Evolutionary conservation across 2,888 invertebrate species (phyloP).

Genomic region (Agriopis leucophaearia): DNA sequence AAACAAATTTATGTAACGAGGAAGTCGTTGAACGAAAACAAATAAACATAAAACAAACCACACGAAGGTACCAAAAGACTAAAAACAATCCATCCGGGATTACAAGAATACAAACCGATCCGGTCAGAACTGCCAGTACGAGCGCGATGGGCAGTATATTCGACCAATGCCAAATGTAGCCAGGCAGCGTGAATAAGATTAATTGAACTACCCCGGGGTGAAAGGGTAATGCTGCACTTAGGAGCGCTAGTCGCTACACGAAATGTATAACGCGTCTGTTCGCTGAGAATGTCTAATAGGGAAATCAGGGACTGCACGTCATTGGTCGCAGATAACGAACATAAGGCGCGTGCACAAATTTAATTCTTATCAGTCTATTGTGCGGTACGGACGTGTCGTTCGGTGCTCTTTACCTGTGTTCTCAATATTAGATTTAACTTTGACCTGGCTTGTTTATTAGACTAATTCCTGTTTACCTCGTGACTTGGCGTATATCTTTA

Average conservation of each 20-base stretch:
- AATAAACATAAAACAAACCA: not conserved
- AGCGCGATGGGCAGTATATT: conserved; percentile 30
- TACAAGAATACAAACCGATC: conserved; percentile 23
- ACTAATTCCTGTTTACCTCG: too few species aligned
- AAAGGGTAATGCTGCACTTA: not conserved
- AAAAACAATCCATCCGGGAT: not conserved
- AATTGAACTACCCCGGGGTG: conserved; percentile 40
- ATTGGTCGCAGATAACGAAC: too few species aligned
- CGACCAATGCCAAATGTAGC: conserved; percentile 41
- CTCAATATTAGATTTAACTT: too few species aligned
- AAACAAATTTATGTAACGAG: not conserved
- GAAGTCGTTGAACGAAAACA: conserved; percentile 7
- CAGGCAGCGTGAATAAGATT: conserved; percentile 50
- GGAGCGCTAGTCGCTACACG: not conserved
- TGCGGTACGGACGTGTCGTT: too few species aligned
- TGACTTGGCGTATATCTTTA: too few species aligned
- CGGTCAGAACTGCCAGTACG: conserved; percentile 12
- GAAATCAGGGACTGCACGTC: too few species aligned
- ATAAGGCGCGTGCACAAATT: too few species aligned
- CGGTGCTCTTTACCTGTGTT: too few species aligned
- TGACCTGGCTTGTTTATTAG: too few species aligned
- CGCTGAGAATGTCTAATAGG: too few species aligned
- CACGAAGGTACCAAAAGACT: conserved; percentile 4
- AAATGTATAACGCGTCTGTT: not conserved
- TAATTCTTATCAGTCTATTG: too few species aligned